phyloP scores from a whole-genome alignment of 1,140 invertebrate genomes.

The Tetramorium parvispinum region DNA sequence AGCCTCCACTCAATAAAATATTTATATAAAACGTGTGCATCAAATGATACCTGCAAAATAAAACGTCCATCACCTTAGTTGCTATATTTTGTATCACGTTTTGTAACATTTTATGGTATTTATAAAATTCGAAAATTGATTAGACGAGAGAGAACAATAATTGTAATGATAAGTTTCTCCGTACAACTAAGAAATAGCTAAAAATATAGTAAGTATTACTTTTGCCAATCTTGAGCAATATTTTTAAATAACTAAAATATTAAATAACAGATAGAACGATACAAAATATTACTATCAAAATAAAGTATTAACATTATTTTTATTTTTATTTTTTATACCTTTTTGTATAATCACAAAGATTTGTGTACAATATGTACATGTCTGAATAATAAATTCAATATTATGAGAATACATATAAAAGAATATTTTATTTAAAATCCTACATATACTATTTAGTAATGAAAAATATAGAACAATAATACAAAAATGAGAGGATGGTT shows the following conservation, averaged over 20 bases:
- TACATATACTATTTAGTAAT: no score
- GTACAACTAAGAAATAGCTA: not conserved
- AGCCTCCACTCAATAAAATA: constrained; percentile 14
- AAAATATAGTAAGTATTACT: not conserved
- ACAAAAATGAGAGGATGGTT: no score
- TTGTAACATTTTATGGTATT: not conserved
- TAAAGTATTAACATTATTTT: no score
- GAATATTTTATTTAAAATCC: no score
- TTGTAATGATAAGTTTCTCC: not conserved
- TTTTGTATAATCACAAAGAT: no score
- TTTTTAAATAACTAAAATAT: not conserved
- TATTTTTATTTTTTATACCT: no score
- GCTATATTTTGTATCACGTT: not conserved
- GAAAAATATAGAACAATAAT: no score
- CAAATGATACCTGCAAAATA: constrained; percentile 18
- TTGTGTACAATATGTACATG: no score
- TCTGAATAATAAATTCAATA: no score
- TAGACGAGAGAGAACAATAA: not conserved
- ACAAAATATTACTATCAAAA: not conserved
- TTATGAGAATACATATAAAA: no score
- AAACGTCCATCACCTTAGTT: not conserved
- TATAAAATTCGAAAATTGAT: not conserved
- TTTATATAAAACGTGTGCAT: not conserved
- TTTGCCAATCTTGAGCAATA: not conserved
- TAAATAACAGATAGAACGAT: not conserved